Percentiles rank a stretch among this genome's conserved stretches.
These are phyloP conservation scores for Hyposoter dolosus DNA, from an alignment of 2,888 invertebrate genomes.

Conservation along the genomic window DNA sequence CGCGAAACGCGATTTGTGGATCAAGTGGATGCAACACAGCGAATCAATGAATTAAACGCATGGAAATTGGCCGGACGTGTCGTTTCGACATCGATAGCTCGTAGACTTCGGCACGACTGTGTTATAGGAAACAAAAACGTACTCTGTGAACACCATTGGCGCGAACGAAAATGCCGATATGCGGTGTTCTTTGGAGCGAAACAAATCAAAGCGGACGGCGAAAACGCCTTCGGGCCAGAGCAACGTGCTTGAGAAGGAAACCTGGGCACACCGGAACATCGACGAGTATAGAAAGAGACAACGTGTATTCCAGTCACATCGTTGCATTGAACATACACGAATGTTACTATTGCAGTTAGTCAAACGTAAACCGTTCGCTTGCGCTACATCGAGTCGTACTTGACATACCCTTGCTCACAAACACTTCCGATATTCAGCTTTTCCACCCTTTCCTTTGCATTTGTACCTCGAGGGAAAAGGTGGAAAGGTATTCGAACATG, in stretches of 20 bases:
- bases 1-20: not conserved
- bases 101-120: not conserved
- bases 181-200: slow-evolving; percentile 26
- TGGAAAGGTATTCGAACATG: not conserved
- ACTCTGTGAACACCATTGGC: not conserved
- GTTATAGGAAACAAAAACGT: not conserved
- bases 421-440: slow-evolving; percentile 33
- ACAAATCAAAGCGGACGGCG: slow-evolving; percentile 59
- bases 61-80: not conserved
- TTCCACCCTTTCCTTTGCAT: not conserved
- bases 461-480: not conserved
- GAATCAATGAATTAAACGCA: slow-evolving; percentile 1
- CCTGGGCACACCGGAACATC: not conserved
- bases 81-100: not conserved
- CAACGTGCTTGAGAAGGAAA: slow-evolving; percentile 56
- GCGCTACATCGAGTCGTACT: slow-evolving; percentile 74
- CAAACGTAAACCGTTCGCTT: slow-evolving; percentile 80
- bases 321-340: slow-evolving; percentile 45
- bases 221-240: slow-evolving; percentile 10
- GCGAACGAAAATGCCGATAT: not conserved
- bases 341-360: slow-evolving; percentile 70
- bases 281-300: not conserved
- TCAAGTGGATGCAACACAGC: not conserved
- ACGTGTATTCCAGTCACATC: not conserved
- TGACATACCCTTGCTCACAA: slow-evolving; percentile 72